Evolutionary conservation across 2,888 invertebrate genomes (phyloP), one percentile per base, ranked within the genome.

Genomic region (Petrolisthes manimaculis): DNA sequence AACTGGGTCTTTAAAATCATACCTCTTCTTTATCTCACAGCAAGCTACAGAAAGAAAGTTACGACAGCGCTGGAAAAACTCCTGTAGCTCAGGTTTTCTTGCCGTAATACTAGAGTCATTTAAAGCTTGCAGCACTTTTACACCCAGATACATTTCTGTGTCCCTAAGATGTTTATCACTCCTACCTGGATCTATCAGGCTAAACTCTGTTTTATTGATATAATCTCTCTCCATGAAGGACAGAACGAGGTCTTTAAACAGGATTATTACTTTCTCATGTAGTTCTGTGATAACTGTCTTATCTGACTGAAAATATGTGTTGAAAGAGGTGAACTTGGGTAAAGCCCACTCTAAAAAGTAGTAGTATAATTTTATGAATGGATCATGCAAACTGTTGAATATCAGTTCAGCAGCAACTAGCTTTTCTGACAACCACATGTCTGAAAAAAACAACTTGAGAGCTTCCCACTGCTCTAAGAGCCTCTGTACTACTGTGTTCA

Each of bases 321-420:
- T 88, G 71, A 71, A 71, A 71, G 8, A 55, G 51, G 86, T 88
- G 55, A 83, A 83, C 69, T 89, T 88, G 0, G 89, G 83, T 0
- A 88, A 69, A 78, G 86, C 74, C 86, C 83, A 89, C 3, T 54
- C 51, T n/a, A 89, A 77, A 79, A 84, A 84, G 74, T 71, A 6
- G 69, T 78, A 89, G n/a, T 89, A 84, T 1, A 89, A 67, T 71
- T 87, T 88, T n/a, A 87, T 83, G 74, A 67, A 83, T 14, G 89
- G 89, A 37, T 89, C 83, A 87, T 53, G 74, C 37, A 87, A 37
- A 71, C 71, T 71, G 71, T 71, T 9, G 71, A 71, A 71, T 9
- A 71, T 71, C 12, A 71, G 71, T 71, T 71, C 71, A 71, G 2
- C 71, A 71, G 71, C 71, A 71, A 71, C 71, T 71, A 71, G 71